Evolutionary conservation across 2,888 invertebrate species (phyloP).

Genomic region (Thereva unica): DNA sequence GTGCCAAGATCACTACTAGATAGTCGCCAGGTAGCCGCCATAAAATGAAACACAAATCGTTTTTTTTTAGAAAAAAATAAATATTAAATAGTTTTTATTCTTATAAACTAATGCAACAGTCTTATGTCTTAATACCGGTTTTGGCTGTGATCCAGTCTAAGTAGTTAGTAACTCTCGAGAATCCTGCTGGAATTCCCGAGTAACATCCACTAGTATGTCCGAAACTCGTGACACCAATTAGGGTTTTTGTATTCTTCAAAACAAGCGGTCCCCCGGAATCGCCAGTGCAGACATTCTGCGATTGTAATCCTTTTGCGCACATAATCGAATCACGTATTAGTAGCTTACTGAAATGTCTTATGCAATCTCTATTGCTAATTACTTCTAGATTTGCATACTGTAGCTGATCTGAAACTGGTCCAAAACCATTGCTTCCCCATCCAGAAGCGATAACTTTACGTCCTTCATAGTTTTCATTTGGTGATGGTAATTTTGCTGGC

Average conservation of each 20-base stretch:
- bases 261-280: constrained; percentile 58
- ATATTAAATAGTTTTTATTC: constrained; percentile 15
- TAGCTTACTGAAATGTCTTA: constrained; percentile 49
- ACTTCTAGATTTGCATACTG: constrained; percentile 55
- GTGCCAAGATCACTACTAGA: neutral
- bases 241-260: constrained; percentile 48
- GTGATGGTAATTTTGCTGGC: constrained; percentile 50
- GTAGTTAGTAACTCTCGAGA: constrained; percentile 54
- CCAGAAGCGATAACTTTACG: constrained; percentile 54
- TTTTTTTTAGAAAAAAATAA: neutral
- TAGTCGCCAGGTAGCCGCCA: constrained; percentile 3
- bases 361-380: constrained; percentile 53
- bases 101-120: constrained; percentile 4
- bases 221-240: constrained; percentile 57
- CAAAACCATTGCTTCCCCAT: constrained; percentile 52
- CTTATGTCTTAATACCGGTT: constrained; percentile 47
- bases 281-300: constrained; percentile 55
- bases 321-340: constrained; percentile 52
- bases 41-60: neutral
- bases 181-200: constrained; percentile 54
- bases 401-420: constrained; percentile 51
- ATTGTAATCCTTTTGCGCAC: constrained; percentile 54
- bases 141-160: constrained; percentile 54
- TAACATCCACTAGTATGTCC: constrained; percentile 55
- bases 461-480: constrained; percentile 45